These are phyloP conservation scores for Ashinkailepas kermadecensis DNA, from an alignment of 2,888 invertebrate genomes.

Conservation along the genomic window DNA sequence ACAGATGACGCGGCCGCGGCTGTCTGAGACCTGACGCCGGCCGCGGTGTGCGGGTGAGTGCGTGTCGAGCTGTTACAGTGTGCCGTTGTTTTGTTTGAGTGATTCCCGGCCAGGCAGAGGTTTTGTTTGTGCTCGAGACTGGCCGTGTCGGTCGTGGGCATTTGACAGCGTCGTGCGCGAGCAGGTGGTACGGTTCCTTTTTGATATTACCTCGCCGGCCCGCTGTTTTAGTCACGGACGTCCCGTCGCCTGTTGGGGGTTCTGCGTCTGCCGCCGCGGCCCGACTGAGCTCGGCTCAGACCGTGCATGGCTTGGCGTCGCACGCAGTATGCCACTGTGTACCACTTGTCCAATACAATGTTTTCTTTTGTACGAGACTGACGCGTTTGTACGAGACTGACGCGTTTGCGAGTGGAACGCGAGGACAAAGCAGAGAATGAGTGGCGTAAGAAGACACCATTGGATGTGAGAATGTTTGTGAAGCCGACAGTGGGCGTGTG, in stretches of 20 bases:
- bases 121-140: no score
- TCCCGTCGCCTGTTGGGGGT: neutral
- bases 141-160: no score
- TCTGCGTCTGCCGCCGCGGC: neutral
- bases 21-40: no score
- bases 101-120: neutral
- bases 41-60: neutral
- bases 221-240: slow-evolving; percentile 15
- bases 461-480: no score
- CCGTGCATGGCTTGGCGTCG: neutral
- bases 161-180: no score
- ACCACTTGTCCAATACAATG: slow-evolving; percentile 17
- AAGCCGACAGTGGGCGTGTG: no score
- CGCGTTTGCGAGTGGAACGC: no score
- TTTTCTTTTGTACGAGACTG: neutral
- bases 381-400: neutral
- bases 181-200: neutral
- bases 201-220: slow-evolving; percentile 10
- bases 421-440: no score
- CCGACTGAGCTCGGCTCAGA: neutral
- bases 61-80: neutral
- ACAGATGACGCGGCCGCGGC: no score
- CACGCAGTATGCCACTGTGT: neutral
- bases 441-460: no score
- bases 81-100: neutral